Percentiles rank a stretch among this genome's conserved stretches.
phyloP scores from a whole-genome alignment of 1,140 invertebrate genomes.

The Lysiphlebus fabarum region DNA sequence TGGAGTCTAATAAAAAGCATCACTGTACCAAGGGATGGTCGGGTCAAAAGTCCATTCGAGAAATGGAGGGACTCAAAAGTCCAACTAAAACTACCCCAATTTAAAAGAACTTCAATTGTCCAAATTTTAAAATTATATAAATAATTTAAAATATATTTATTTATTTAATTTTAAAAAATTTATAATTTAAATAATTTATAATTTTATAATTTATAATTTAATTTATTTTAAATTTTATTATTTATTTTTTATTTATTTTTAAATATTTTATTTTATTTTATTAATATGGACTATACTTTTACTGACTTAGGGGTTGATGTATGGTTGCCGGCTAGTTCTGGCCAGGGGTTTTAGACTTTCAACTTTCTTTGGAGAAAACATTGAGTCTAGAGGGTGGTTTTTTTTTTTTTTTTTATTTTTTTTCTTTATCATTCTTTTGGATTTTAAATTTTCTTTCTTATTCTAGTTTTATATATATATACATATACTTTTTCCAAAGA shows the following conservation, averaged over 20 bases:
- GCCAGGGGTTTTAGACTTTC: constrained; percentile 51
- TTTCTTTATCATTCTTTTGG: not conserved
- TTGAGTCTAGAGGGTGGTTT: constrained; percentile 45
- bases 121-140: not conserved
- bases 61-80: constrained; percentile 53
- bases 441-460: too few species aligned
- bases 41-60: constrained; percentile 57
- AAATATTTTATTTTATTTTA: constrained; percentile 30
- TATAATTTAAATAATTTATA: too few species aligned
- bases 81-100: constrained; percentile 55
- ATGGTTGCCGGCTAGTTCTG: constrained; percentile 51
- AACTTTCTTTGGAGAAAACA: constrained; percentile 56
- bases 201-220: too few species aligned
- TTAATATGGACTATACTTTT: constrained; percentile 43
- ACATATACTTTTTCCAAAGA: constrained; percentile 35
- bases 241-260: too few species aligned
- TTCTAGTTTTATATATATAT: too few species aligned
- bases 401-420: constrained; percentile 22
- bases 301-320: constrained; percentile 51
- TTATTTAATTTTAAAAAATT: too few species aligned
- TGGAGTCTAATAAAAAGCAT: constrained; percentile 55
- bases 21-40: constrained; percentile 38
- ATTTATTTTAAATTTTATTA: too few species aligned
- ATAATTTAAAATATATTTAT: not conserved
- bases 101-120: constrained; percentile 50